Conservation (phyloP, 2,797 vertebrate genomes). For the Hydrophis major region DNA sequence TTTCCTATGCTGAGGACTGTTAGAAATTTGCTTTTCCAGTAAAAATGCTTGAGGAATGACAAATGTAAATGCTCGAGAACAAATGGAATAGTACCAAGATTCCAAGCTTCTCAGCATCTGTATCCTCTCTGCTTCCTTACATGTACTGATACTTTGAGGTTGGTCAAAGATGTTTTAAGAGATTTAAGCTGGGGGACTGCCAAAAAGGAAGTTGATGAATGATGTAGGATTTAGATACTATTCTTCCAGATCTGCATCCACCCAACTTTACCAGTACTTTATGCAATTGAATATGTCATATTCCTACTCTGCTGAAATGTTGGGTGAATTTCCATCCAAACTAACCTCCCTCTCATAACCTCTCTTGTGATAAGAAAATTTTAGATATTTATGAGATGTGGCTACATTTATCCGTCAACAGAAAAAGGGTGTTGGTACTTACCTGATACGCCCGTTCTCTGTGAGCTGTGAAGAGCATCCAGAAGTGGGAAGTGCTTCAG, state of each 20-base stretch:
- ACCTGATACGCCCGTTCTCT: too few species aligned
- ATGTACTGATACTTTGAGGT: not conserved
- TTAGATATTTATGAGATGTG: not conserved
- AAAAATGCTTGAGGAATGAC: not conserved
- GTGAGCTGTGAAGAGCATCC: too few species aligned
- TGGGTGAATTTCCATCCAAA: not conserved
- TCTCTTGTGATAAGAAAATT: not conserved
- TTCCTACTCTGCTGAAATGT: not conserved
- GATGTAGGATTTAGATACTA: not conserved
- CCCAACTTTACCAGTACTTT: not conserved
- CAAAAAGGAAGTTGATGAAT: not conserved
- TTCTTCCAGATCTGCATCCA: not conserved
- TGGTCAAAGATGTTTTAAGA: not conserved
- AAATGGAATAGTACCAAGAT: not conserved
- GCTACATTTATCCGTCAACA: not conserved
- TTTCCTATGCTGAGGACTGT: not conserved
- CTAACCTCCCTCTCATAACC: not conserved
- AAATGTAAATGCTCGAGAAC: not conserved
- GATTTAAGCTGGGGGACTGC: not conserved
- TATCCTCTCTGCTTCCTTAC: not conserved
- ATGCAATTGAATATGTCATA: not conserved
- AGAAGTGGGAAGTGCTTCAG: too few species aligned
- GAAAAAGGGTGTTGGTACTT: not conserved
- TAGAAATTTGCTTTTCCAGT: not conserved
- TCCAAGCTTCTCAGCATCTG: not conserved